Percentiles rank a stretch among this genome's conserved stretches.
These are phyloP conservation scores for Trachelus iudaicus DNA, from an alignment of 2,888 invertebrate genomes.

Conservation along the genomic window DNA sequence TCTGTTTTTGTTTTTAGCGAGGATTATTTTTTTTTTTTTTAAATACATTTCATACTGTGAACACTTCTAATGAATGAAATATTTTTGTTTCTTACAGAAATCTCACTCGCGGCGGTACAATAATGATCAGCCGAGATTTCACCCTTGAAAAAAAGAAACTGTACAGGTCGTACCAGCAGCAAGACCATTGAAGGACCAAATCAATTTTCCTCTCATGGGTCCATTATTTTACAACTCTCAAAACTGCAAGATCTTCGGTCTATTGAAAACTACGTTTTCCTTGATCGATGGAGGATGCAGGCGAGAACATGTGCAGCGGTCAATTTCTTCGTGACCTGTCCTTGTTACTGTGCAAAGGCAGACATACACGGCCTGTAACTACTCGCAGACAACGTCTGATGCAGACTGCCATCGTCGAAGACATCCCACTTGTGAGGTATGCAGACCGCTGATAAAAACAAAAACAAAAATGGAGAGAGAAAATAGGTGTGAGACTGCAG, in stretches of 20 bases:
- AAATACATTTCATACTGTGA: neutral
- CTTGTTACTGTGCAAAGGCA: neutral
- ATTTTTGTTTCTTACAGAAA: conserved; percentile 73
- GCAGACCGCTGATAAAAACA: neutral
- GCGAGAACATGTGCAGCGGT: neutral
- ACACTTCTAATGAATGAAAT: neutral
- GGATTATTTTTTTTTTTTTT: conserved; percentile 15
- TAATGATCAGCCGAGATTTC: conserved; percentile 90
- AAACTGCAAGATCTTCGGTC: neutral
- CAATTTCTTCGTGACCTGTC: neutral
- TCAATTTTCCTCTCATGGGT: conserved; percentile 1
- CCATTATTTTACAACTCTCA: neutral
- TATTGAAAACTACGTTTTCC: neutral
- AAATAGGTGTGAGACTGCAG: conserved; percentile 20
- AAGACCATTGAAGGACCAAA: conserved; percentile 50
- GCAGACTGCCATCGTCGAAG: neutral
- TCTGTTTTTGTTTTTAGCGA: neutral
- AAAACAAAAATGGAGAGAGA: neutral
- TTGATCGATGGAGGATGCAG: neutral
- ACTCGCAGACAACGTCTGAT: neutral
- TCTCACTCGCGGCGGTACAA: conserved; percentile 85
- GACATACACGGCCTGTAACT: neutral
- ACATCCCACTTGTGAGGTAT: neutral
- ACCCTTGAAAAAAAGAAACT: conserved; percentile 91
- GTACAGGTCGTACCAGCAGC: conserved; percentile 81